Base-by-base conservation (phyloP, 2,113 vertebrate species). In the Donacobius atricapilla region DNA sequence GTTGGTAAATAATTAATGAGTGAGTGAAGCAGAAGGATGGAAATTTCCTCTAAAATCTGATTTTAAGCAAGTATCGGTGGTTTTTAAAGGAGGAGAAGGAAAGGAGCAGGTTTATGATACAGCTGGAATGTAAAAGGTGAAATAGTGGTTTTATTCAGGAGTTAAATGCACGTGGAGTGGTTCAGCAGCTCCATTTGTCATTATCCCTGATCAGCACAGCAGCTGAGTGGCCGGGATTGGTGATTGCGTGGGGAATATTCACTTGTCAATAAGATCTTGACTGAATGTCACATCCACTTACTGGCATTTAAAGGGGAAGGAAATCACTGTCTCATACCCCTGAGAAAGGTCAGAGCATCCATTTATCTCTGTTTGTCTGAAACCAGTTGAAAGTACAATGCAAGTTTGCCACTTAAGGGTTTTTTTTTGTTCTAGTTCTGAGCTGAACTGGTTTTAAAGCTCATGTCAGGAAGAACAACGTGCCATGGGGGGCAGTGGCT, bases 281-380 rank as follows among this genome's bases (percentile, higher is more conserved):
- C 72, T 65, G 93, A 76, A 56, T 39, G 81, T 91, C 93, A 77
- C 89, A 87, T 83, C 89, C 89, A 71, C 72, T 87, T 76, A 61
- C 20, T 35, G 78, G 53, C 33, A 10, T 35, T 94, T 50, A 39
- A 57, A 87, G 87, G 78, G 54, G 81, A 72, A 61, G 73, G 45
- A 80, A 96, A 85, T 76, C 48, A 3, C 65, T 54, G 60, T 25
- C 84, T 76, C 9, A 39, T 39, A 31, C 45, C 57, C 87, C 70
- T 7, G 48, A 76, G 91, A 69, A 63, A 85, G 93, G 87, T 53
- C 93, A 88, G 81, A 69, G 28, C 84, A 80, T 57, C 73, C 30
- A 15, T 84, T 93, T 54, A 35, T 54, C 58, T 57, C 80, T 64
- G 33, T 28, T 78, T 81, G 64, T 54, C 80, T 89, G 83, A 65